Conservation (phyloP, 2,888 invertebrate species). For the Acanthoscelides obtectus region DNA sequence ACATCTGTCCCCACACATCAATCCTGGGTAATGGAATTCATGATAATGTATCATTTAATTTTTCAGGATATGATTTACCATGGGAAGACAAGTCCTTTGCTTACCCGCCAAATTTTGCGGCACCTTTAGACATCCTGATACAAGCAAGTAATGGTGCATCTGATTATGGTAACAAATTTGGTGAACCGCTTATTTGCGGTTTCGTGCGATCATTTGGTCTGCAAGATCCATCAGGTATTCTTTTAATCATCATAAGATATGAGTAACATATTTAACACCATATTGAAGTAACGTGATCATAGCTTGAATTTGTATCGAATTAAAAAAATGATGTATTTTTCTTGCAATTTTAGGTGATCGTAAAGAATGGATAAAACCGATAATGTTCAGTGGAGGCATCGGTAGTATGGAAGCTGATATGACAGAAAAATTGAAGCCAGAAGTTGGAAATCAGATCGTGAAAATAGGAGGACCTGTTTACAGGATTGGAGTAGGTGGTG, state of each 20-base stretch:
- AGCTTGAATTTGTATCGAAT: too few relatives aligned
- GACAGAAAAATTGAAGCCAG: constrained; percentile 71
- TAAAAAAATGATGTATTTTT: too few relatives aligned
- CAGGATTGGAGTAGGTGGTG: constrained; percentile 96
- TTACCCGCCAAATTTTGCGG: constrained; percentile 88
- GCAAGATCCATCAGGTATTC: constrained; percentile 49
- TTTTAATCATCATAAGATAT: background rate
- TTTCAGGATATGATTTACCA: constrained; percentile 70
- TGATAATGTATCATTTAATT: background rate
- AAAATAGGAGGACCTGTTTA: constrained; percentile 98
- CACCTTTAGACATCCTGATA: constrained; percentile 82
- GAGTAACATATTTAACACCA: too few relatives aligned
- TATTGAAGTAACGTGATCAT: too few relatives aligned
- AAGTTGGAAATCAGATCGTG: constrained; percentile 83
- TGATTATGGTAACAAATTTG: constrained; percentile 99
- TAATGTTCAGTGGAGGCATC: constrained; percentile 92
- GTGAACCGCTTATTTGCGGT: constrained; percentile 89
- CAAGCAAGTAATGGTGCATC: constrained; percentile 98
- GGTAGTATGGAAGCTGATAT: constrained; percentile 83
- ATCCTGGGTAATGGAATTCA: too few relatives aligned
- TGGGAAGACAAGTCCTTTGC: constrained; percentile 75
- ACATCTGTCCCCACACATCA: too few relatives aligned
- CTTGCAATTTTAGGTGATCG: constrained; percentile 43
- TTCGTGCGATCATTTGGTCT: constrained; percentile 90
- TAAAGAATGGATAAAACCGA: constrained; percentile 94